These are phyloP conservation scores for Drosophila suboccidentalis DNA, from an alignment of 2,888 invertebrate species.

Conservation along the genomic window DNA sequence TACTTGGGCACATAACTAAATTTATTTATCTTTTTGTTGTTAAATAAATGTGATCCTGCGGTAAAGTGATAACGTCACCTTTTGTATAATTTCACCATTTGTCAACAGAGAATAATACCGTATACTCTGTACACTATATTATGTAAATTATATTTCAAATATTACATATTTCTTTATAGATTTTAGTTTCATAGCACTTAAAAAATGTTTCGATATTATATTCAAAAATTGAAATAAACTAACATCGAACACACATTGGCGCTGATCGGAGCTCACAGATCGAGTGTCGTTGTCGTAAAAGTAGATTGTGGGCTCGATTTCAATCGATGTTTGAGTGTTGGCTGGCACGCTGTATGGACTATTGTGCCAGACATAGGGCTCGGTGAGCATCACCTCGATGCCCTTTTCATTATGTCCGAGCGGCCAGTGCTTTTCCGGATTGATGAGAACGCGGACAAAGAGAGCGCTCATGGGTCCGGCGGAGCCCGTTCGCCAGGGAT, in stretches of 20 bases:
- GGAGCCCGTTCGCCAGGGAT: conserved; percentile 79
- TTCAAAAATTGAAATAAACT: neutral
- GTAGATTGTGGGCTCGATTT: conserved; percentile 81
- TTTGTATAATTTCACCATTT: too few species aligned
- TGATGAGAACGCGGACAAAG: conserved; percentile 65
- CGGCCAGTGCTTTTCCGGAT: conserved; percentile 76
- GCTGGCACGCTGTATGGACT: conserved; percentile 71
- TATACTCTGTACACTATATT: too few species aligned
- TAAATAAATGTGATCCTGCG: too few species aligned
- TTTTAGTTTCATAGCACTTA: neutral
- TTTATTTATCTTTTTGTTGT: too few species aligned
- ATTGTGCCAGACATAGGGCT: conserved; percentile 80
- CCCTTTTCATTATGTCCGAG: conserved; percentile 69
- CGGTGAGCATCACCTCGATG: conserved; percentile 78
- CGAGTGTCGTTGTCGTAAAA: conserved; percentile 81
- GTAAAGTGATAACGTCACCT: too few species aligned
- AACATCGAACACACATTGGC: conserved; percentile 82
- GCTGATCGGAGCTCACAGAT: conserved; percentile 66
- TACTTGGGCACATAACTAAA: too few species aligned
- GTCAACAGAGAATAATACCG: too few species aligned
- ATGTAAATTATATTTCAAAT: too few species aligned
- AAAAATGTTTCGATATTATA: neutral
- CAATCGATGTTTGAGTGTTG: conserved; percentile 77
- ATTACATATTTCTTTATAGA: too few species aligned
- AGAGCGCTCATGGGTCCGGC: conserved; percentile 77